Conservation (phyloP, 53 echinoderm and acorn worm species). For the Arbacia lixula region DNA sequence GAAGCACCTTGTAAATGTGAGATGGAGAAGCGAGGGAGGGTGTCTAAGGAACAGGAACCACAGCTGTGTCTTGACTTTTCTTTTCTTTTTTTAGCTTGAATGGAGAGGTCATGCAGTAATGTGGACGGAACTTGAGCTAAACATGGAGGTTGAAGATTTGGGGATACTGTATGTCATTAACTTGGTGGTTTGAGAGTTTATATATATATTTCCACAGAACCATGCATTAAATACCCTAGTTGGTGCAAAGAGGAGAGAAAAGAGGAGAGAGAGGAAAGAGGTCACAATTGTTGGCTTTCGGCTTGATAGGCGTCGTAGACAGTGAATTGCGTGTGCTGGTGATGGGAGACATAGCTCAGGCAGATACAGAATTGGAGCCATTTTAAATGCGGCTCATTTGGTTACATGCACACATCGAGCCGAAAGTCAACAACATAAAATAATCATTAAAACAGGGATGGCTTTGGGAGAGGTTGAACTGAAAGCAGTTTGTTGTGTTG, state of each 20-base stretch:
- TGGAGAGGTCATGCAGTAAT: slow-evolving; percentile 48
- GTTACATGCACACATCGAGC: too few species aligned
- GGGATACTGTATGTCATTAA: slow-evolving; percentile 12
- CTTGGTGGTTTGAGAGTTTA: slow-evolving; percentile 18
- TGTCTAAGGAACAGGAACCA: slow-evolving; percentile 26
- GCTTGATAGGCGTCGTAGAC: too few species aligned
- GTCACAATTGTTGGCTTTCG: too few species aligned
- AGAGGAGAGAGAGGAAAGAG: not conserved
- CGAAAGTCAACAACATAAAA: too few species aligned
- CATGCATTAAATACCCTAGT: slow-evolving; percentile 45
- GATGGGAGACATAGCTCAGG: too few species aligned
- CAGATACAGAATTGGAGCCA: too few species aligned
- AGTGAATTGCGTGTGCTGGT: too few species aligned
- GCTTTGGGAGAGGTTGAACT: slow-evolving; percentile 11
- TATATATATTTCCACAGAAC: slow-evolving; percentile 18
- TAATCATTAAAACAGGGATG: slow-evolving; percentile 34
- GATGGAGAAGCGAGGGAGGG: slow-evolving; percentile 8
- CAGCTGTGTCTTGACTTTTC: not conserved
- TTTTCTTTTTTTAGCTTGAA: too few species aligned
- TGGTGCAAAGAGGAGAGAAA: slow-evolving; percentile 26
- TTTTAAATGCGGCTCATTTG: too few species aligned
- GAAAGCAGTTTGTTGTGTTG: slow-evolving; percentile 25
- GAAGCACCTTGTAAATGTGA: slow-evolving; percentile 31
- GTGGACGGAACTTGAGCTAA: slow-evolving; percentile 50
- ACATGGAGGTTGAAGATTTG: slow-evolving; percentile 45